Conservation (phyloP, 2,113 vertebrate genomes). For the Tamias sibiricus region DNA sequence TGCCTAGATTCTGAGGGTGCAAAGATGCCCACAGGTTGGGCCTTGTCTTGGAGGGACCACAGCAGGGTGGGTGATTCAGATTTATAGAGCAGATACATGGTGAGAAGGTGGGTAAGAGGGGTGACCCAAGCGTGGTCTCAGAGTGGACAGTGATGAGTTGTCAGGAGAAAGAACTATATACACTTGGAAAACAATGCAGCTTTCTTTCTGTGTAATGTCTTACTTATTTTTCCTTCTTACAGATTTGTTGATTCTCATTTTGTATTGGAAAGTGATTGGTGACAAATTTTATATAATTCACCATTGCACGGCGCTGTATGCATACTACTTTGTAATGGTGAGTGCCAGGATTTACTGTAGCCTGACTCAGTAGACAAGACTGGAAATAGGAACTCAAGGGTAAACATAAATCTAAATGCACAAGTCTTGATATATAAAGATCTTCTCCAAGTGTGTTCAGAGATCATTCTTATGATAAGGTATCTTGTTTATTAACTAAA, state of each 20-base stretch:
- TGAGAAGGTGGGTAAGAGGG: neutral
- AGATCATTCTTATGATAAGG: neutral
- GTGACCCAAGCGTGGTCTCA: neutral
- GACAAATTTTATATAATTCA: slow-evolving; percentile 98
- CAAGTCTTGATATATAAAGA: neutral
- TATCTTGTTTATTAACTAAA: slow-evolving; percentile 12
- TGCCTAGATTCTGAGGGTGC: neutral
- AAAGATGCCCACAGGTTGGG: neutral
- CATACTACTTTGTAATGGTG: slow-evolving; percentile 98
- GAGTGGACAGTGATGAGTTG: neutral
- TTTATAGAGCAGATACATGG: neutral
- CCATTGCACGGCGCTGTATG: slow-evolving; percentile 95
- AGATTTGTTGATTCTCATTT: slow-evolving; percentile 98
- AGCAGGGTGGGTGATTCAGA: neutral
- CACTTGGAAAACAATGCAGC: neutral
- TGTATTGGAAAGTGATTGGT: slow-evolving; percentile 97
- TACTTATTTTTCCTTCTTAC: slow-evolving; percentile 84
- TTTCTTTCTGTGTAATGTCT: neutral
- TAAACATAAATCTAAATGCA: slow-evolving; percentile 79
- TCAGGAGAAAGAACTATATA: neutral
- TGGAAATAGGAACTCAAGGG: slow-evolving; percentile 83
- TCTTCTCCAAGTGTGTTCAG: neutral
- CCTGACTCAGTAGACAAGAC: slow-evolving; percentile 86
- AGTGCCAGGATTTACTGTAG: slow-evolving; percentile 90
- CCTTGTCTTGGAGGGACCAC: neutral